Base-by-base conservation (phyloP, 30 jellyfish, hydroid and myxozoan species). In the Turritopsis dohrnii region DNA sequence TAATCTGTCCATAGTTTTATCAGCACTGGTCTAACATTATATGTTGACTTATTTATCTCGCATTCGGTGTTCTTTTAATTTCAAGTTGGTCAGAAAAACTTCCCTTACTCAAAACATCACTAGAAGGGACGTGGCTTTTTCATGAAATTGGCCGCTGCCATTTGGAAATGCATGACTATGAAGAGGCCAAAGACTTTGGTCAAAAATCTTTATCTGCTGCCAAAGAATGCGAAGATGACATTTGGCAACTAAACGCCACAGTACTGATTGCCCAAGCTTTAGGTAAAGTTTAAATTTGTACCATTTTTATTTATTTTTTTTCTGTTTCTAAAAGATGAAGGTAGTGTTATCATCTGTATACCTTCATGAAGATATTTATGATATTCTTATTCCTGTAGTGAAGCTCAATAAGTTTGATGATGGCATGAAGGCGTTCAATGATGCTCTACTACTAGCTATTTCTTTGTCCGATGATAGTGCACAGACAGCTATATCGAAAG, bases 111-210 rank as follows among this genome's bases (percentile, higher is more conserved):
- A 94, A 94, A 83, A 83, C 99, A 8, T 94, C 99, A 4, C 89
- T 94, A 28, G 99, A 94, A 79, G 81, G 91, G 72, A 89, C 99
- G 9, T 94, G 99, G 99, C 81, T 94, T 54, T 90, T 74, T n/a
- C 99, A 94, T 82, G 99, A 94, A 83, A 86, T 94, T n/a, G 99
- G 99, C 18, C 89, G 99, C 21, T 94, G 96, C 75, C 94, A 85
- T 80, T 80, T 94, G 79, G 99, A 89, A 84, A 71, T 94, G 81
- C 86, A 85, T 25, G 28, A 75, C 71, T 84, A 76, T 71, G 79
- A 82, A 13, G 94, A 89, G 54, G 99, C 96, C 23, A 81, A 89
- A 29, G 91, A 86, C 21, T 88, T 9, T 52, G 99, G 99, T 9
- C 89, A 79, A 29, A 88, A 85, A 69, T 89, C 99, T 1, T 90